These are phyloP conservation scores for Hippocampus kuda DNA, from an alignment of 2,797 vertebrate species.

Conservation along the genomic window DNA sequence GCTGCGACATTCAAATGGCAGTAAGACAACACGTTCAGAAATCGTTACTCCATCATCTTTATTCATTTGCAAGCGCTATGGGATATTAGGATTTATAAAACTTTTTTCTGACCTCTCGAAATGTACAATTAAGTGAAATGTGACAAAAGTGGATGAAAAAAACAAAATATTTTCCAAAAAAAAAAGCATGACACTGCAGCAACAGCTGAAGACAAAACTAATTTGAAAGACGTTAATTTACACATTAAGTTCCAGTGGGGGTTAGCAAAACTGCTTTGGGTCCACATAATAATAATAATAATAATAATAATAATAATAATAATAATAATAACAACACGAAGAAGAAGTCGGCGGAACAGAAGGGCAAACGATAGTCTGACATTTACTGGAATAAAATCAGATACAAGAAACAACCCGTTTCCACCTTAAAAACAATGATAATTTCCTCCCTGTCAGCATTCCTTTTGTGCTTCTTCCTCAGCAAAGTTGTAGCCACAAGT, in stretches of 20 bases:
- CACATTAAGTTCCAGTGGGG: slow-evolving; percentile 1
- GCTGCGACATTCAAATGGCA: not conserved
- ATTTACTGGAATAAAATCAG: slow-evolving; percentile 39
- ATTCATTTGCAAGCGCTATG: slow-evolving; percentile 38
- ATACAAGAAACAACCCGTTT: slow-evolving; percentile 29
- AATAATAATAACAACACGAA: not conserved
- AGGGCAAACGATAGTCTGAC: slow-evolving; percentile 38
- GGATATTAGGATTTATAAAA: slow-evolving; percentile 38
- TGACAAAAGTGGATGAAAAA: slow-evolving; percentile 9
- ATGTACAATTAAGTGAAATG: slow-evolving; percentile 9
- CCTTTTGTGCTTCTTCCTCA: slow-evolving; percentile 60
- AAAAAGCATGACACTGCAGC: slow-evolving; percentile 18
- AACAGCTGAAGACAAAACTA: not conserved
- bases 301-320: not conserved
- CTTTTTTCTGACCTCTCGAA: slow-evolving; percentile 16
- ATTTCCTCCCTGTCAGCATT: slow-evolving; percentile 43
- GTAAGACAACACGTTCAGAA: not conserved
- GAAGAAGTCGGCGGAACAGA: slow-evolving; percentile 18
- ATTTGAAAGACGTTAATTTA: not conserved
- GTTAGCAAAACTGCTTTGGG: not conserved
- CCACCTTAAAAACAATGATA: slow-evolving; percentile 42
- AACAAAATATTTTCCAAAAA: slow-evolving; percentile 10
- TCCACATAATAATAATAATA: not conserved
- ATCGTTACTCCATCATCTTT: slow-evolving; percentile 30
- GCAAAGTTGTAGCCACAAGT: slow-evolving; percentile 39